Percentiles rank a stretch among this genome's conserved stretches.
Conservation (phyloP, 1,140 invertebrate species). For the Diorhabda carinulata region DNA sequence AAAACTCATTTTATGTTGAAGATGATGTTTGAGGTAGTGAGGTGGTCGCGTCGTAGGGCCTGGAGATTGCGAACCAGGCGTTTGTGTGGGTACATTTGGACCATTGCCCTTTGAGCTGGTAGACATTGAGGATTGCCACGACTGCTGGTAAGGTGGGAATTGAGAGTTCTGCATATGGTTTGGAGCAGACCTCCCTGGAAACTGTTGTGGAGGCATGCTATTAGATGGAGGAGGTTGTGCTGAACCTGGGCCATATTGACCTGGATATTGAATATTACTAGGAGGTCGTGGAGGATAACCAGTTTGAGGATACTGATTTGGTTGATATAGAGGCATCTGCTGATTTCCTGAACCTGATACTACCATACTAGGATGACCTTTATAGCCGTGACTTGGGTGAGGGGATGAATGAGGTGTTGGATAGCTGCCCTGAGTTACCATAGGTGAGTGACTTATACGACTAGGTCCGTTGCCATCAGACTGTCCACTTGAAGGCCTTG, state of each 20-base stretch:
- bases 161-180: constrained; percentile 53
- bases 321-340: constrained; percentile 52
- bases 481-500: constrained; percentile 84
- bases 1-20: constrained; percentile 62
- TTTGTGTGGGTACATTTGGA: constrained; percentile 34
- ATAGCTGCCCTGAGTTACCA: constrained; percentile 64
- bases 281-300: constrained; percentile 56
- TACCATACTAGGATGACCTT: constrained; percentile 52
- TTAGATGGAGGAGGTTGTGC: constrained; percentile 40
- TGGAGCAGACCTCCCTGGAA: constrained; percentile 52
- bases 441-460: constrained; percentile 70
- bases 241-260: constrained; percentile 49
- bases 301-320: constrained; percentile 54
- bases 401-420: constrained; percentile 61
- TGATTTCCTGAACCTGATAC: constrained; percentile 46
- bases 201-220: constrained; percentile 49
- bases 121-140: constrained; percentile 40
- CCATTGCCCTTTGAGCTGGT: constrained; percentile 30
- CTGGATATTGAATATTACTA: constrained; percentile 46
- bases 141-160: constrained; percentile 51
- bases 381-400: constrained; percentile 48
- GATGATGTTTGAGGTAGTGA: constrained; percentile 67
- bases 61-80: constrained; percentile 41
- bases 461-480: constrained; percentile 72
- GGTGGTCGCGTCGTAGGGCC: constrained; percentile 50